Percentiles rank a stretch among this genome's conserved stretches.
These are phyloP conservation scores for Tipula unca DNA, from an alignment of 2,888 invertebrate species.

Conservation along the genomic window DNA sequence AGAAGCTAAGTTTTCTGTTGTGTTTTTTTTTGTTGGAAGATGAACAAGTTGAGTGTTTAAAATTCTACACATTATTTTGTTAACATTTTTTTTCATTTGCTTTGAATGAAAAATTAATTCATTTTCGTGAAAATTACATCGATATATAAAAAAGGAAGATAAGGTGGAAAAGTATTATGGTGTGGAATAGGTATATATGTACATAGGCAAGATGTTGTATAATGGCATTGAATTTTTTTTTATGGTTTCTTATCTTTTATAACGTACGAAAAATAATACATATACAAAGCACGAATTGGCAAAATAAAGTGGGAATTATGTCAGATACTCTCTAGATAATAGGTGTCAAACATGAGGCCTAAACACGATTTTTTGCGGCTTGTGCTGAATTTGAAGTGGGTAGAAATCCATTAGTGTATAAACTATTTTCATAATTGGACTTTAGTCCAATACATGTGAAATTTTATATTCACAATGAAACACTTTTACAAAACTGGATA, in stretches of 20 bases:
- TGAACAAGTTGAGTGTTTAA: not conserved
- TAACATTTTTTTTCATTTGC: not conserved
- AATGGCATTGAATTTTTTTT: not conserved
- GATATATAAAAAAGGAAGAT: not conserved
- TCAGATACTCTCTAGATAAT: not conserved
- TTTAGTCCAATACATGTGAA: no score
- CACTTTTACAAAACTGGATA: no score
- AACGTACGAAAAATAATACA: not conserved
- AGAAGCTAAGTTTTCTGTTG: not conserved
- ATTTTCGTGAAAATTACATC: not conserved
- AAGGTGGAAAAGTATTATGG: not conserved
- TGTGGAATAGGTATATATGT: no score
- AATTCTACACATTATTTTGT: not conserved
- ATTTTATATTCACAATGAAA: no score
- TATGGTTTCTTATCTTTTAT: not conserved
- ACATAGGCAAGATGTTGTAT: not conserved
- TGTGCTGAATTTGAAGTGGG: no score
- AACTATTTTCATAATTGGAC: no score
- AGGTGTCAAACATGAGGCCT: not conserved
- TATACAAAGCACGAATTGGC: not conserved
- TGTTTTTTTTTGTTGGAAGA: not conserved
- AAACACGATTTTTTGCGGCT: no score
- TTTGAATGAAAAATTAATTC: not conserved
- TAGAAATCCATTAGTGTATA: no score
- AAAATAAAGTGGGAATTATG: not conserved